A percentile compares a stretch with the other conserved stretches of the same genome.
Evolutionary conservation across 1,140 invertebrate species (phyloP).

Genomic region (Stegodyphus dumicola): DNA sequence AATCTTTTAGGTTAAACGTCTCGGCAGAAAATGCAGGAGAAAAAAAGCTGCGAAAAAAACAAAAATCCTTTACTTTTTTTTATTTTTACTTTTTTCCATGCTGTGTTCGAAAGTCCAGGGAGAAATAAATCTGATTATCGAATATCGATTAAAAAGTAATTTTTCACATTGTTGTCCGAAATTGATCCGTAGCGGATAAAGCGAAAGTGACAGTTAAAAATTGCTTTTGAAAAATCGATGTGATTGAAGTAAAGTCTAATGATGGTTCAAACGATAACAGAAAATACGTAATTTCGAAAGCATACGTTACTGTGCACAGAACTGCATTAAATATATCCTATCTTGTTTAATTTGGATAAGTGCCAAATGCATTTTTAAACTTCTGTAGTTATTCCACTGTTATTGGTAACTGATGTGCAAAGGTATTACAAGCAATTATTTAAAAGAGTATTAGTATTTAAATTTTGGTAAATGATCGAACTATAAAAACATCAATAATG

Average conservation of each 20-base stretch:
- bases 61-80: neutral
- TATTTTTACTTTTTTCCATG: slow-evolving; percentile 7
- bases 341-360: slow-evolving; percentile 42
- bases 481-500: no score
- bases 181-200: slow-evolving; percentile 55
- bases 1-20: slow-evolving; percentile 55
- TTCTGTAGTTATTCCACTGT: no score
- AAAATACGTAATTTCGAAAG: slow-evolving; percentile 57
- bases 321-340: no score
- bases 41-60: slow-evolving; percentile 1
- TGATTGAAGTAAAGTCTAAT: slow-evolving; percentile 46
- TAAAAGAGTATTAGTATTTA: no score
- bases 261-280: slow-evolving; percentile 58
- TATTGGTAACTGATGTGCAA: no score
- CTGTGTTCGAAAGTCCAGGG: slow-evolving; percentile 35
- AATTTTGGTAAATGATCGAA: no score
- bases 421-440: no score
- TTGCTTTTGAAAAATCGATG: slow-evolving; percentile 58
- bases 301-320: neutral
- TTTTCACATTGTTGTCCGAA: slow-evolving; percentile 61
- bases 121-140: slow-evolving; percentile 61
- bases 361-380: neutral
- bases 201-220: slow-evolving; percentile 60
- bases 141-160: slow-evolving; percentile 62
- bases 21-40: slow-evolving; percentile 4